Conservation (phyloP, 1,140 invertebrate genomes). For the Conus betulinus region DNA sequence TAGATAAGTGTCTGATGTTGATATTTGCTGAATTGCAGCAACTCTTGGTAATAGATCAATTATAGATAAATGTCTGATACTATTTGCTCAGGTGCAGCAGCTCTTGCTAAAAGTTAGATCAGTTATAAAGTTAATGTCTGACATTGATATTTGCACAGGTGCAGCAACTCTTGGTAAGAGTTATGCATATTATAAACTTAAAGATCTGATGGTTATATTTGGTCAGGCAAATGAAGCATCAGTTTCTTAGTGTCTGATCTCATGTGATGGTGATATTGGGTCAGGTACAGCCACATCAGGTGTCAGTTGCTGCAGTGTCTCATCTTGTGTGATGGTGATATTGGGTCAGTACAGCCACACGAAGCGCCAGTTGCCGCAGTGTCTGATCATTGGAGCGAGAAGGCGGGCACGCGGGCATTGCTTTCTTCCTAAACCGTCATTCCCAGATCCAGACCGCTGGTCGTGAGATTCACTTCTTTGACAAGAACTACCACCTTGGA, state of each 20-base stretch:
- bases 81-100: no score
- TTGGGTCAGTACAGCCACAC: conserved; percentile 37
- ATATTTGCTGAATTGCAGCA: no score
- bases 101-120: no score
- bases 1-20: no score
- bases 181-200: no score
- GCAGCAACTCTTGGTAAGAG: no score
- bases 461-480: conserved; percentile 76
- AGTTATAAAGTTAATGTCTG: no score
- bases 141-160: no score
- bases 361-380: conserved; percentile 64
- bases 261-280: background rate
- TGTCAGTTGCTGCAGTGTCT: background rate
- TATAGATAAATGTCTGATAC: no score
- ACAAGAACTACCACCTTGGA: conserved; percentile 74
- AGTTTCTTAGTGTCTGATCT: background rate
- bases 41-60: no score
- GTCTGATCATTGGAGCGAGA: conserved; percentile 76
- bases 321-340: background rate
- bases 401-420: conserved; percentile 77
- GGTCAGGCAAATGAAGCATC: background rate
- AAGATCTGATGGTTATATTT: no score
- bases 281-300: background rate
- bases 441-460: conserved; percentile 69
- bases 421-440: conserved; percentile 75